Base-by-base conservation (phyloP, 2,113 vertebrate species). In the Nesoenas mayeri region DNA sequence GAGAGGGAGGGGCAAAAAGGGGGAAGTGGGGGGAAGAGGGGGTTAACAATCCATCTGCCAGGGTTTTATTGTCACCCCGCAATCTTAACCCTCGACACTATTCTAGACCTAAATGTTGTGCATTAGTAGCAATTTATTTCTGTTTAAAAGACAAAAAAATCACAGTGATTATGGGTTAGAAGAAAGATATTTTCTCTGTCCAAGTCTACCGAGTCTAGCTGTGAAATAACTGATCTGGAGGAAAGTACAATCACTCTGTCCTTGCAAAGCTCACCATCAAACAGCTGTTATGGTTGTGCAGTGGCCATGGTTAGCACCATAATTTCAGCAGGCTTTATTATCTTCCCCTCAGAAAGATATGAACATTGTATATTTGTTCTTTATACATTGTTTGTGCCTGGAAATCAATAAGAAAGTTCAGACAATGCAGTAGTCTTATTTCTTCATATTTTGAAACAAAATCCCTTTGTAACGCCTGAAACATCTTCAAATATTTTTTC, bases 381-480 rank as follows among this genome's bases (percentile, higher is more conserved):
- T 80, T 71, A 38, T 74, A 40, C 5, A 14, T 78, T 53, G 32
- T 70, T 73, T 74, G 44, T 90, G 44, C 31, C 61, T 84, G 57
- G 57, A 60, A 94, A 96, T 95, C 92, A 82, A 70, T 91, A 72
- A 67, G 67, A 88, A 93, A 80, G 14, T 92, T 93, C 88, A 75
- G 47, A 77, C 25, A 66, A 51, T 85, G 42, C 34, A 85, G 47
- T 36, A 28, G 20, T 50, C 51, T 58, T 78, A 73, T 84, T 96
- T 95, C 48, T 21, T 87, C 56, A 26, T 56, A 78, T 90, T 93
- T 93, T 74, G 88, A 94, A 96, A 82, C 44, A 81, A 86, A 80
- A 85, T 70, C 36, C 51, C 60, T 89, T 92, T 82, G 54, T 85
- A 95, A 86, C 56, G 29, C 15, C 26, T 87, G 79, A 83, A 94